These are phyloP conservation scores for Papilio demoleus DNA, from an alignment of 2,888 invertebrate species.

Conservation along the genomic window DNA sequence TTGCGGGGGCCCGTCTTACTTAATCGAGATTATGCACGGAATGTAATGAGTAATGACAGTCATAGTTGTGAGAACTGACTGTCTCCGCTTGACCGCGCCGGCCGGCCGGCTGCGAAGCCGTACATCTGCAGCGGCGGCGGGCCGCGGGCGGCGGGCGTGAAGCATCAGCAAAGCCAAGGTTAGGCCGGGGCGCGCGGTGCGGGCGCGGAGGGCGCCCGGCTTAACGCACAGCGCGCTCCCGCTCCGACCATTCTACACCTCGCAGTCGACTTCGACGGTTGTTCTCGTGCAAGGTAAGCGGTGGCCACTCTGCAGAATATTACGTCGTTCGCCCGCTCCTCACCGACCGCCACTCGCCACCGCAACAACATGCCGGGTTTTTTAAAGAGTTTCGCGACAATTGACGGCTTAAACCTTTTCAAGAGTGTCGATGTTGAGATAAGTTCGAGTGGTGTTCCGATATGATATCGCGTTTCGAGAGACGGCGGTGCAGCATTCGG, in stretches of 20 bases:
- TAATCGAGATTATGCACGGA: constrained; percentile 24
- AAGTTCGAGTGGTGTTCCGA: constrained; percentile 69
- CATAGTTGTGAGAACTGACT: constrained; percentile 32
- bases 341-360: constrained; percentile 51
- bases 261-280: constrained; percentile 83
- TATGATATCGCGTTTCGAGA: constrained; percentile 63
- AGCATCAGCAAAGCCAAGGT: constrained; percentile 80
- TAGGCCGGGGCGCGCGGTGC: constrained; percentile 71
- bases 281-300: constrained; percentile 83
- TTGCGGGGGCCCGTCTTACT: not conserved
- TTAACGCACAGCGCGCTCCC: constrained; percentile 80
- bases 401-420: constrained; percentile 66
- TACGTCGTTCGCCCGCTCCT: constrained; percentile 53
- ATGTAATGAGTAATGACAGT: constrained; percentile 31
- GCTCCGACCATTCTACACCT: constrained; percentile 82
- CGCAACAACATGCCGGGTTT: constrained; percentile 54
- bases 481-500: constrained; percentile 63
- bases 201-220: constrained; percentile 75
- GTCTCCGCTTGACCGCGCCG: not conserved
- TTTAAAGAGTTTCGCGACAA: constrained; percentile 66
- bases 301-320: constrained; percentile 66
- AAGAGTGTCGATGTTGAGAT: constrained; percentile 74
- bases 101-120: constrained; percentile 54
- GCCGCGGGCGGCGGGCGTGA: constrained; percentile 53
- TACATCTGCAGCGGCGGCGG: constrained; percentile 55